Conservation (phyloP, 2,888 invertebrate species). For the Blomia tropicalis region DNA sequence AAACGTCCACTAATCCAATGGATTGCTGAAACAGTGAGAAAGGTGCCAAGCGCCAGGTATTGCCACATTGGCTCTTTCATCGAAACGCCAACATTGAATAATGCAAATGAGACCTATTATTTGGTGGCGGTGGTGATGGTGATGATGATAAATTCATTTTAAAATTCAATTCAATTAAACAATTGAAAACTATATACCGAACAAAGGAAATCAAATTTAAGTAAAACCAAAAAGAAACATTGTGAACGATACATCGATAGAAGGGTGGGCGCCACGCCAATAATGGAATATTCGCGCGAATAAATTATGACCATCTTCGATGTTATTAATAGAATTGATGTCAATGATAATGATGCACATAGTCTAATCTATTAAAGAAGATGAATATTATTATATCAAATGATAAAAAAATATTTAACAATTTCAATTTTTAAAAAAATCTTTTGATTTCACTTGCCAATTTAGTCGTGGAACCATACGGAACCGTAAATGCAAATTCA, state of each 20-base stretch:
- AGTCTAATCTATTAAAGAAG: conserved; percentile 15
- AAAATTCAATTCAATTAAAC: too few species aligned
- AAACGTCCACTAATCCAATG: conserved; percentile 21
- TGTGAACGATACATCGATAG: conserved; percentile 21
- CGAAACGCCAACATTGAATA: conserved; percentile 22
- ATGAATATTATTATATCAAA: neutral
- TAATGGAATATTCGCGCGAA: conserved; percentile 23
- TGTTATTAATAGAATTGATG: conserved; percentile 17
- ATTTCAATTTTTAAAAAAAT: neutral
- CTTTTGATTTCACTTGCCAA: conserved; percentile 4
- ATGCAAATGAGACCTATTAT: conserved; percentile 22
- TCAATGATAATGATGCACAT: conserved; percentile 16
- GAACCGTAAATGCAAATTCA: conserved; percentile 21
- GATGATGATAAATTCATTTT: neutral
- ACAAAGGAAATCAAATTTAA: conserved; percentile 24
- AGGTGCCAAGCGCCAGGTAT: conserved; percentile 11
- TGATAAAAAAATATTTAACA: neutral
- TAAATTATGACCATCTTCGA: conserved; percentile 17
- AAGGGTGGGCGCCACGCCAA: conserved; percentile 22
- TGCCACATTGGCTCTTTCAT: conserved; percentile 15
- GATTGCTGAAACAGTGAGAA: conserved; percentile 10
- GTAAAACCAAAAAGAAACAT: conserved; percentile 20
- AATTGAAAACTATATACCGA: conserved; percentile 12
- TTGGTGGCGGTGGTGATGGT: too few species aligned
- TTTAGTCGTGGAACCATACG: conserved; percentile 18